Conservation (phyloP, 2,888 invertebrate species). For the Anthophora plumipes region DNA sequence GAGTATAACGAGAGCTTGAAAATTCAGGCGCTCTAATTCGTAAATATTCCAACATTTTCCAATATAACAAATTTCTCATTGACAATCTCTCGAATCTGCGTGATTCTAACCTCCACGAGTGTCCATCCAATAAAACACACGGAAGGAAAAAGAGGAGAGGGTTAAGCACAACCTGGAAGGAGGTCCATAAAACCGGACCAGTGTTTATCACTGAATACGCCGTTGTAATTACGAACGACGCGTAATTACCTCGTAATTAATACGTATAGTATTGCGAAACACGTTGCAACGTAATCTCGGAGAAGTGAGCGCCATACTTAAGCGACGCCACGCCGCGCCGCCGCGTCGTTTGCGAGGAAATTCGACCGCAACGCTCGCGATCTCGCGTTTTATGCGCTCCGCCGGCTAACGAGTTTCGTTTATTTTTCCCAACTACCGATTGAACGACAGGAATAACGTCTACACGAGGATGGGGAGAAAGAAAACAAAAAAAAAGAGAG, state of each 20-base stretch:
- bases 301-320: slow-evolving; percentile 9
- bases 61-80: too few species aligned
- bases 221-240: slow-evolving; percentile 17
- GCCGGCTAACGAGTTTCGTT: slow-evolving; percentile 33
- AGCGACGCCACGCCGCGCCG: slow-evolving; percentile 6
- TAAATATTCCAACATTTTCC: too few species aligned
- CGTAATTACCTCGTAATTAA: slow-evolving; percentile 34
- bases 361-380: slow-evolving; percentile 16
- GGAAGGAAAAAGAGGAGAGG: not conserved
- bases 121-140: not conserved
- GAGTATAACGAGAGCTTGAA: too few species aligned
- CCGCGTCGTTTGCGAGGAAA: too few species aligned
- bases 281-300: slow-evolving; percentile 19
- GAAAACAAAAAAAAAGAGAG: too few species aligned
- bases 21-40: too few species aligned
- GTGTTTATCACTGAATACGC: slow-evolving; percentile 26
- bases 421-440: slow-evolving; percentile 10
- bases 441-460: slow-evolving; percentile 8
- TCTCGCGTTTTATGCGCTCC: slow-evolving; percentile 20
- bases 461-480: not conserved
- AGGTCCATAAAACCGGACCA: slow-evolving; percentile 14
- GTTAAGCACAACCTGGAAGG: not conserved
- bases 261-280: slow-evolving; percentile 33
- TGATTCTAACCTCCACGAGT: too few species aligned
- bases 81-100: too few species aligned